Conservation (phyloP, 2,113 vertebrate genomes). For the Erythrocebus patas region DNA sequence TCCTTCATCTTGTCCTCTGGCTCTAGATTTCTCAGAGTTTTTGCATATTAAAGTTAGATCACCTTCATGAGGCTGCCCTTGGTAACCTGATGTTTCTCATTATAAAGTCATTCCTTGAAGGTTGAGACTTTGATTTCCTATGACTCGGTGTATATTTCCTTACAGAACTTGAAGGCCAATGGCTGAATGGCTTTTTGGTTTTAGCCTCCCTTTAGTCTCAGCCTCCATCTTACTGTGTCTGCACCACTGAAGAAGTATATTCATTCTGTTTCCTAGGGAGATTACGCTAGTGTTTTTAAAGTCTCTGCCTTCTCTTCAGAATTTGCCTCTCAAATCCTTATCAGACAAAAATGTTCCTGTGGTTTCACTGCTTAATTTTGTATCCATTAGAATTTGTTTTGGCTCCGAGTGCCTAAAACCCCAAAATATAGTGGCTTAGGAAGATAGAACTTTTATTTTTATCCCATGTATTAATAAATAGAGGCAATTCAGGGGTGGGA, state of each 20-base stretch:
- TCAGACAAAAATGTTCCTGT: not conserved
- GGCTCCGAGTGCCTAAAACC: not conserved
- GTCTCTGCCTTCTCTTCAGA: not conserved
- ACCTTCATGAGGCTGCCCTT: not conserved
- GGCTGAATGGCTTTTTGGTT: not conserved
- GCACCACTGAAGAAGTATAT: not conserved
- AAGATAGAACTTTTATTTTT: not conserved
- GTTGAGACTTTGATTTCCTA: not conserved
- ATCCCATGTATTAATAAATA: not conserved
- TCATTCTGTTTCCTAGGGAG: not conserved
- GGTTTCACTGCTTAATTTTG: not conserved
- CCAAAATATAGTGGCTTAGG: not conserved
- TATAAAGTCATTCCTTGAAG: not conserved
- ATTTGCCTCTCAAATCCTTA: not conserved
- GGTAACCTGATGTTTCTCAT: not conserved
- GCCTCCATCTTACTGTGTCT: not conserved
- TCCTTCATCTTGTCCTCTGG: not conserved
- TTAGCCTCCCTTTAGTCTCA: not conserved
- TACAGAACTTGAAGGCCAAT: not conserved
- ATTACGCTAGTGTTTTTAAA: not conserved
- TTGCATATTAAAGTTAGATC: not conserved
- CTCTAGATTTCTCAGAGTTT: not conserved
- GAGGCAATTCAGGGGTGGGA: not conserved
- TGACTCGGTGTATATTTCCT: not conserved
- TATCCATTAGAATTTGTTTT: conserved; percentile 5